A percentile compares a stretch with the other conserved stretches of the same genome.
Evolutionary conservation across 2,113 vertebrate species (phyloP).

Genomic region (Leptocoma aspasia): DNA sequence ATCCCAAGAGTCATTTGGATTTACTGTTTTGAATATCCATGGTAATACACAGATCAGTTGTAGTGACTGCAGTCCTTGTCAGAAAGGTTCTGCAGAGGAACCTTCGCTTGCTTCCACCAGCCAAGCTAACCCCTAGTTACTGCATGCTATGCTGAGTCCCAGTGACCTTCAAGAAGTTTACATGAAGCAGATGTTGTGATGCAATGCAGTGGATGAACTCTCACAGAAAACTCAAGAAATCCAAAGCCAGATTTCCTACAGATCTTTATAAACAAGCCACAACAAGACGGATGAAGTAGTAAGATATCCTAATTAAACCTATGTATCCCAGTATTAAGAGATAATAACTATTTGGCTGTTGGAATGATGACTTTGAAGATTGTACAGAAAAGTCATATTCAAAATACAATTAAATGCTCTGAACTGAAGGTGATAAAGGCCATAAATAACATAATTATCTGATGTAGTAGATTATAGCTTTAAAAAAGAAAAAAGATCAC

Average conservation of each 20-base stretch:
- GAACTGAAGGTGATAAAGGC: background rate
- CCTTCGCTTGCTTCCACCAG: accelerated
- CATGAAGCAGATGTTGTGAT: background rate
- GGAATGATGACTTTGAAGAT: background rate
- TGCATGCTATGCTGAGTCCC: background rate
- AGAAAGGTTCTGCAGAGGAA: background rate
- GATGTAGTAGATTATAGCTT: background rate
- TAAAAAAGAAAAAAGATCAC: background rate
- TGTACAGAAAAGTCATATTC: background rate
- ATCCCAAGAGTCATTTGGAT: background rate
- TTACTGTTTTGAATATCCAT: background rate
- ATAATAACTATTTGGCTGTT: background rate
- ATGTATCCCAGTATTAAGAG: background rate
- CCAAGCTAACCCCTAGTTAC: background rate
- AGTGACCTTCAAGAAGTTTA: background rate
- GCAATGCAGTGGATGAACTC: background rate
- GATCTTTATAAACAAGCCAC: background rate
- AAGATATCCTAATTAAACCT: background rate
- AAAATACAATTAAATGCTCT: background rate
- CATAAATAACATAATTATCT: background rate
- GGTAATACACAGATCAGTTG: background rate
- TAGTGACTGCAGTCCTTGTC: background rate
- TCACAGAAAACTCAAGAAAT: background rate
- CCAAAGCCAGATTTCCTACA: background rate
- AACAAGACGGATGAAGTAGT: background rate